Percentiles rank a stretch among this genome's conserved stretches.
phyloP scores from a whole-genome alignment of 35 echinoderm and acorn worm genomes.

The Ptychodera flava region DNA sequence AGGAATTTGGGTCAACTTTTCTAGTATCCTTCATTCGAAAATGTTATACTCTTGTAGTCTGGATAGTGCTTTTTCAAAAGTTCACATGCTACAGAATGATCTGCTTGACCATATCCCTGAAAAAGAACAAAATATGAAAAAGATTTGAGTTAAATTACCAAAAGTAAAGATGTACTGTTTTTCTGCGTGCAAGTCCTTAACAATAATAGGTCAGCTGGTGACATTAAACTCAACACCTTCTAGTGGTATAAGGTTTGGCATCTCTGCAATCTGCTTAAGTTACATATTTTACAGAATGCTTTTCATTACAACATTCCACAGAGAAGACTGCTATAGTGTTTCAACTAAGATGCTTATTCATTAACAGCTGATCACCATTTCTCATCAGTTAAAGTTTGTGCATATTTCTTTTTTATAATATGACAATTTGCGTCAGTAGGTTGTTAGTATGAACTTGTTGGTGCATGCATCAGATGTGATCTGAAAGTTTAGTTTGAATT shows the following conservation, averaged over 20 bases:
- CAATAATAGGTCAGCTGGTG: background rate
- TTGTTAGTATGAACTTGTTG: no score
- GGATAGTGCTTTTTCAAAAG: slow-evolving; percentile 50
- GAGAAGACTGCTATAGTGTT: no score
- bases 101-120: slow-evolving; percentile 68
- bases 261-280: background rate
- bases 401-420: no score
- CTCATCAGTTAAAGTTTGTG: no score
- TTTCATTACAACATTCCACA: no score
- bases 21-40: slow-evolving; percentile 68
- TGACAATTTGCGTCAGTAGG: no score
- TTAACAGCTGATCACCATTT: no score
- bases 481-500: no score
- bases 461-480: no score
- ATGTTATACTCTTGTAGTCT: slow-evolving; percentile 53
- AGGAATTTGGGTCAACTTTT: background rate
- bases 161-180: background rate
- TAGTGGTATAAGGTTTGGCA: background rate
- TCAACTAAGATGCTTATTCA: no score
- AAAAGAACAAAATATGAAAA: background rate
- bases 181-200: no score
- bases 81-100: slow-evolving; percentile 50
- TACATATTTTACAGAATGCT: background rate
- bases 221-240: background rate
- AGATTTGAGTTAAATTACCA: background rate